Evolutionary conservation across 2,888 invertebrate species (phyloP), one percentile per base, ranked within the genome.

Genomic region (Tetragonisca angustula): DNA sequence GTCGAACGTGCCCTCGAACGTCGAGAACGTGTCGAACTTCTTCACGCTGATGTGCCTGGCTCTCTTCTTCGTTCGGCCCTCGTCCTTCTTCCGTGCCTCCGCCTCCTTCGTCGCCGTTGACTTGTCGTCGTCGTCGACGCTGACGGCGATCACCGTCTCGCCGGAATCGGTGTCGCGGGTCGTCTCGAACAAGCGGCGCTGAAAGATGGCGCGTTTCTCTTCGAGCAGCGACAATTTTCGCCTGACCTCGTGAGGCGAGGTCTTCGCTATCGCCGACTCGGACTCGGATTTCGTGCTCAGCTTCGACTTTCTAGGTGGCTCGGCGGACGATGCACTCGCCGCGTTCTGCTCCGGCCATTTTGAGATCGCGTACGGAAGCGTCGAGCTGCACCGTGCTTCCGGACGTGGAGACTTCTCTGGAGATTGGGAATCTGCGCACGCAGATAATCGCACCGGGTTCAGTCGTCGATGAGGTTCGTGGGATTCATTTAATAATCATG

Each of bases 311-410:
- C 65, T 81, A 79, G 59, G 2, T 32, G 64, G 13, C 27, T 87
- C 68, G 27, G 79, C 68, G 24, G 70, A 21, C 0, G 21, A 0
- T 36, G 24, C 15, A 24, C 56, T 83, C 9, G 54, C 59, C 3
- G 32, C 54, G n/a, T 61, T 87, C 67, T 74, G 78, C 13, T 92
- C 92, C 54, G 91, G 84, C 96, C 96, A 96, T 67, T 95, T 95
- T 68, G 95, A 95, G 87, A 96, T 95, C 0, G 95, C 95, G 91
- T 96, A 96, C 0, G 95, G 95, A 4, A 95, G 94, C 79, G 95
- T 95, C 49, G 96, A 95, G 50, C 95, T 86, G 75, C 90, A 89
- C n/a, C 62, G 82, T 0, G 61, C 68, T 49, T 77, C 81, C 70
- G 68, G 15, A 15, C 36, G 56, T 11, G 75, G 19, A 13, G 49